Evolutionary conservation across 1,140 invertebrate genomes (phyloP).

Genomic region (Anoplolepis gracilipes): DNA sequence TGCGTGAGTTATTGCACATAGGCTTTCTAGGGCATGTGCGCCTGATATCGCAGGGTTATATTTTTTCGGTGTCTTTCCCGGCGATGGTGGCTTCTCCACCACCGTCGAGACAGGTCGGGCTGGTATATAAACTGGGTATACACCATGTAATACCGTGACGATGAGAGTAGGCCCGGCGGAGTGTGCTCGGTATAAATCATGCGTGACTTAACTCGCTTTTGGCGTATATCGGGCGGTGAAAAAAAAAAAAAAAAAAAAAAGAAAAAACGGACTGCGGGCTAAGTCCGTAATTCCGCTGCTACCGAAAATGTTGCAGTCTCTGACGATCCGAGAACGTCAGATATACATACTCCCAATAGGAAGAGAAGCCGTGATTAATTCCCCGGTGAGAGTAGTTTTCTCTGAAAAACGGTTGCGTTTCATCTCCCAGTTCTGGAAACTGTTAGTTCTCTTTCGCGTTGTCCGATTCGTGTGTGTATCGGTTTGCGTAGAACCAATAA

Average conservation of each 20-base stretch:
- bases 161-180: slow-evolving; percentile 22
- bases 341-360: slow-evolving; percentile 48
- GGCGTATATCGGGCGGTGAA: slow-evolving; percentile 19
- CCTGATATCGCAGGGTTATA: slow-evolving; percentile 69
- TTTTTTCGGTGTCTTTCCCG: slow-evolving; percentile 68
- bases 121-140: slow-evolving; percentile 48
- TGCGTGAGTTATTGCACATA: slow-evolving; percentile 77
- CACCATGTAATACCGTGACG: slow-evolving; percentile 45
- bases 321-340: slow-evolving; percentile 45
- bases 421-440: slow-evolving; percentile 50
- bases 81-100: slow-evolving; percentile 11
- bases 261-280: slow-evolving; percentile 22
- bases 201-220: slow-evolving; percentile 65
- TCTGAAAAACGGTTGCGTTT: slow-evolving; percentile 62
- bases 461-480: slow-evolving; percentile 52
- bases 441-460: slow-evolving; percentile 55
- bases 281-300: slow-evolving; percentile 43
- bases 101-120: slow-evolving; percentile 47
- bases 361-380: slow-evolving; percentile 69
- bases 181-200: slow-evolving; percentile 68
- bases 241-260: no score
- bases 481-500: slow-evolving; percentile 61
- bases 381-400: slow-evolving; percentile 58
- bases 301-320: slow-evolving; percentile 45
- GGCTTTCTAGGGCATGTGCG: slow-evolving; percentile 73